Base-by-base conservation (phyloP, 2,797 vertebrate species). In the Tarsius wallacei region DNA sequence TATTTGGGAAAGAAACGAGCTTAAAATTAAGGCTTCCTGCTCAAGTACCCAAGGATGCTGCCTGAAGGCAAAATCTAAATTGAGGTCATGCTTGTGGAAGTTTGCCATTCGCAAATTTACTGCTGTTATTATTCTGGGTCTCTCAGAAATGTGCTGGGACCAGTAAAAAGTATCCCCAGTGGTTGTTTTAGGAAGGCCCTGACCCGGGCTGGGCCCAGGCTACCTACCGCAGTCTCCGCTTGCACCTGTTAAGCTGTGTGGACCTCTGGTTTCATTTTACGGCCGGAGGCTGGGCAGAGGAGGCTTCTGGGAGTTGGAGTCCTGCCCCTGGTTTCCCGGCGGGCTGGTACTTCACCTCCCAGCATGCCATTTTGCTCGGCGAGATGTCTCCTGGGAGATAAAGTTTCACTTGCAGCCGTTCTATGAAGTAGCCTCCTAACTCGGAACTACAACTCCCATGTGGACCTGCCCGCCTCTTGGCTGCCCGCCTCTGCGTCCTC, bases 281-380 rank as follows among this genome's bases (percentile, higher is more conserved):
- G 4, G 42, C 55, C 5, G 0, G 36, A 16, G 0, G 53, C 76
- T 0, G 24, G 7, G 9, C 53, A 14, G 78, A 57, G 1, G 36
- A 59, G 94, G 71, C 36, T 84, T 76, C 78, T 95, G 96, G 97
- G 95, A 94, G 10, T 68, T 91, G 70, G 47, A 96, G 97, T 96
- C 55, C 19, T 0, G 17, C 2, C 0, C 9, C 15, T 4, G 2
- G 31, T 42, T 86, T 59, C 47, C 57, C 0, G 0, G 51, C 6
- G 2, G 47, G 14, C 31, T 61, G 71, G 24, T 64, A 33, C 90
- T 61, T 49, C 33, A 17, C 7, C 36, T 90, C 33, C 64, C 82
- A 55, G 64, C 1, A 10, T 49, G 89, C 82, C 26, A 0, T 33
- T 57, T 70, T 70, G 28, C 57, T 0, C 0, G 7, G 33, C 17